Evolutionary conservation across 92 coral and sea anemone genomes (phyloP), one percentile per base, ranked within the genome.

Genomic region (Palythoa grandiflora): DNA sequence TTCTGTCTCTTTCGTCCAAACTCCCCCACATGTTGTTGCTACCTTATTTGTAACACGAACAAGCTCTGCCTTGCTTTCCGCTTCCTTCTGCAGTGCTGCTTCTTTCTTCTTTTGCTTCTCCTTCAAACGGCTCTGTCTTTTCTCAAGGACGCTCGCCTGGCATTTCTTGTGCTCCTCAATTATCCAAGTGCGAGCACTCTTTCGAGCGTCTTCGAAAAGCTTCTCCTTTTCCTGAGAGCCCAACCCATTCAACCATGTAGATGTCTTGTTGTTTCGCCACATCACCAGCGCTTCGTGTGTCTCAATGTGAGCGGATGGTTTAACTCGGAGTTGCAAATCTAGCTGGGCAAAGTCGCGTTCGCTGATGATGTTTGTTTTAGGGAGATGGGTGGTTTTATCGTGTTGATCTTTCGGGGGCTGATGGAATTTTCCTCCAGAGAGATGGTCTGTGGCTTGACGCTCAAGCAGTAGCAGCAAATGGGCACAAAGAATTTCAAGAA

Each of bases 401-500:
- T 21, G 17, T 38, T 52, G n/a, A 52, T 13, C 51, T 36, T 77
- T 1, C 0, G 80, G 36, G n/a, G 55, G 80, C 80, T 77, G 51
- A 77, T 38, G 9, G 21, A 38, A 40, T 40, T 54, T 54, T 14
- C 70, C 84, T 5, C 71, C 84, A 79, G 84, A 71, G 10, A 79
- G 84, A 52, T 79, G 84, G 72, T 79, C 84, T 12, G 84, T 47
- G 20, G 60, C 68, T 79, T 79, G 84, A 16, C 72, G 68, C 70
- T 79, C 53, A 1, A 79, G 20, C 37, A 79, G 70, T 0, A 79
- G 21, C 2, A 57, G 68, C 13, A 57, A 51, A 38, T 37, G 68
- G 2, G 70, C 68, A 16, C 84, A 79, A 17, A 79, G 48, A 59
- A 79, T 57, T 71, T 79, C 19, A 19, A 79, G 71, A 19, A 55